Base-by-base conservation (phyloP, 2,888 invertebrate species). In the Trisateles emortualis region DNA sequence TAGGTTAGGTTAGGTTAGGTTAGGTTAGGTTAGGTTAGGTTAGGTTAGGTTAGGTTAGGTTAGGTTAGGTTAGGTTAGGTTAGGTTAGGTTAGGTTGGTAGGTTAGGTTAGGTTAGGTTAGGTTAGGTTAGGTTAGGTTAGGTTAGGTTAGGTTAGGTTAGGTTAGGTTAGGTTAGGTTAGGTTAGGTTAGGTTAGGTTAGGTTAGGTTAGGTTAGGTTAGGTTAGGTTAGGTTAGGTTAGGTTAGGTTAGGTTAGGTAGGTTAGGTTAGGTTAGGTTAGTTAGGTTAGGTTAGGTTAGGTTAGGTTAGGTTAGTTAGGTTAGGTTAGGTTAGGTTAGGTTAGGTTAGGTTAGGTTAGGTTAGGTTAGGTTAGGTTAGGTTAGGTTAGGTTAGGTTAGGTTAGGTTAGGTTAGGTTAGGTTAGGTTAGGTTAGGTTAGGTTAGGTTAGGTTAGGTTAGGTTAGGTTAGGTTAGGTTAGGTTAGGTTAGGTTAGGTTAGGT, bases 371-470 rank as follows among this genome's bases (percentile, higher is more conserved):
- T 29, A 29, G 29, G 29, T 29, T 29, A 29, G 29, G 29, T 29
- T 29, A 29, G 29, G 29, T 29, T 29, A 29, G 29, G 29, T 29
- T 29, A 29, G 29, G 29, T 29, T 16, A 16, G 36, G 3, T 36
- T 36, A 36, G 36, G 36, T 36, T 36, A 36, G 36, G 36, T 36
- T 36, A 36, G 36, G 36, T 36, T 36, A 59, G 64, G 64, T 64
- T 60, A 60, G 64, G 64, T 64, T 57, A 57, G 60, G 64, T 36
- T 36, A 60, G 63, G 56, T 48, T 53, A 56, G 59, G 59, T 57
- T 57, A 64, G 60, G 60, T 60, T 60, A 64, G 64, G 65, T 60
- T 62, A 61, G 64, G 61, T 61, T 59, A 59, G 60, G 60, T 58
- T 55, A 58, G 54, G 52, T 47, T 52, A 54, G 51, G 51, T 54